phyloP scores from a whole-genome alignment of 2,113 vertebrate genomes.

The Parus major region DNA sequence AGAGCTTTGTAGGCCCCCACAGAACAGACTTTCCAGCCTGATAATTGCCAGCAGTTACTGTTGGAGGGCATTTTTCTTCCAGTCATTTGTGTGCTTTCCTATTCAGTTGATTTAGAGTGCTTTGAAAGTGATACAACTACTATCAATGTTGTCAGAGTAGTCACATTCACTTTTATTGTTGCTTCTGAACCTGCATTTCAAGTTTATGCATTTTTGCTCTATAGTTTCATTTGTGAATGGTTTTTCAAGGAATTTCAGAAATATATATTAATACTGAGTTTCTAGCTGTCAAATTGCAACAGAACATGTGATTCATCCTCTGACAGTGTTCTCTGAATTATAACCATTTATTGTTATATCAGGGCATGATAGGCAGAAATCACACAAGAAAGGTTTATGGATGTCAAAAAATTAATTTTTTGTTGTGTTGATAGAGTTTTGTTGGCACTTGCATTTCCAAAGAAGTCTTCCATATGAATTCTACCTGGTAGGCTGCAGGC shows the following conservation, averaged over 20 bases:
- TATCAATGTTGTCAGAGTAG: background rate
- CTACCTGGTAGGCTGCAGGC: background rate
- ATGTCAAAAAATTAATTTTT: background rate
- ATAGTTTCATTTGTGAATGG: background rate
- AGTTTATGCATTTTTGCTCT: background rate
- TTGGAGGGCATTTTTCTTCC: background rate
- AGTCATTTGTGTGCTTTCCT: background rate
- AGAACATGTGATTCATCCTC: background rate
- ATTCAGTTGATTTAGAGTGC: background rate
- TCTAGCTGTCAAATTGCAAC: background rate
- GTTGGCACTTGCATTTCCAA: background rate
- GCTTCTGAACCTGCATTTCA: background rate
- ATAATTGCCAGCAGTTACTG: rapidly evolving
- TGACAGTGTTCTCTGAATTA: background rate
- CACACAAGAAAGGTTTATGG: background rate
- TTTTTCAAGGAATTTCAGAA: background rate
- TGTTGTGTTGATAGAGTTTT: background rate
- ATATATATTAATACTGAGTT: background rate
- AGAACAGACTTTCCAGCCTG: background rate
- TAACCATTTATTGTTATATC: background rate
- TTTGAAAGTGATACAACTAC: background rate
- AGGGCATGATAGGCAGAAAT: background rate
- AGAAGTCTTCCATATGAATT: background rate
- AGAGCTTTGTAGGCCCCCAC: background rate
- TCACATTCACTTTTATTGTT: background rate